phyloP scores from a whole-genome alignment of 2,797 vertebrate genomes.

The Notamacropus eugenii region DNA sequence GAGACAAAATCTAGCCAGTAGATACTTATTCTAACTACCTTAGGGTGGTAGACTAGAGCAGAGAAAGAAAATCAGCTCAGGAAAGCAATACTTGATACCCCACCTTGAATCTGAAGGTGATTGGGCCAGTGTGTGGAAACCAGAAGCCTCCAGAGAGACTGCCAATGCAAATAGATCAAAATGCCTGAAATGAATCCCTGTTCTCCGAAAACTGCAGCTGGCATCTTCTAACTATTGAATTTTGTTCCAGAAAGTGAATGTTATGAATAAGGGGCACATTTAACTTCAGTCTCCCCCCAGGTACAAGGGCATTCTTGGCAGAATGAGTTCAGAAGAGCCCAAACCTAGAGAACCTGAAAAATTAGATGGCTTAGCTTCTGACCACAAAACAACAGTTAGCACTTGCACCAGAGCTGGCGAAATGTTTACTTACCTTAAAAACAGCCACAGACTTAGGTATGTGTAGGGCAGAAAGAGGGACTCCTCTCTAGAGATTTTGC shows the following conservation, averaged over 20 bases:
- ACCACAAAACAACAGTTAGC: rapidly evolving
- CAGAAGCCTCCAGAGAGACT: conserved; percentile 41
- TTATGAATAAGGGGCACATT: conserved; percentile 52
- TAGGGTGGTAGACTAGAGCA: conserved; percentile 39
- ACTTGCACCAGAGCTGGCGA: not conserved
- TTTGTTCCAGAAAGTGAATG: conserved; percentile 71
- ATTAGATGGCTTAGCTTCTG: conserved; percentile 32
- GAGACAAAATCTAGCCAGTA: not conserved
- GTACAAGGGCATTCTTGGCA: not conserved
- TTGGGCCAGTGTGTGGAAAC: not conserved
- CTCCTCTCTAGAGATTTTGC: not conserved
- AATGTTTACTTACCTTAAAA: not conserved
- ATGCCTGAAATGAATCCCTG: conserved; percentile 64
- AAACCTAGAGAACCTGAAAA: conserved; percentile 26
- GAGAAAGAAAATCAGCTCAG: conserved; percentile 33
- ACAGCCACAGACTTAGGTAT: not conserved
- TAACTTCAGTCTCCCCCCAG: not conserved
- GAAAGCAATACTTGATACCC: rapidly evolving
- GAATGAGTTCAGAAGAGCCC: conserved; percentile 20
- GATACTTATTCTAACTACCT: conserved; percentile 21
- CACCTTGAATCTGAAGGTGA: conserved; percentile 57
- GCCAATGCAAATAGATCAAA: conserved; percentile 60
- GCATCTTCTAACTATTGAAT: conserved; percentile 69
- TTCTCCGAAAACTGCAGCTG: conserved; percentile 60
- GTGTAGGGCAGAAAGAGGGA: not conserved